Evolutionary conservation across 2,888 invertebrate species (phyloP), one percentile per base, ranked within the genome.

Genomic region (Xylota segnis): DNA sequence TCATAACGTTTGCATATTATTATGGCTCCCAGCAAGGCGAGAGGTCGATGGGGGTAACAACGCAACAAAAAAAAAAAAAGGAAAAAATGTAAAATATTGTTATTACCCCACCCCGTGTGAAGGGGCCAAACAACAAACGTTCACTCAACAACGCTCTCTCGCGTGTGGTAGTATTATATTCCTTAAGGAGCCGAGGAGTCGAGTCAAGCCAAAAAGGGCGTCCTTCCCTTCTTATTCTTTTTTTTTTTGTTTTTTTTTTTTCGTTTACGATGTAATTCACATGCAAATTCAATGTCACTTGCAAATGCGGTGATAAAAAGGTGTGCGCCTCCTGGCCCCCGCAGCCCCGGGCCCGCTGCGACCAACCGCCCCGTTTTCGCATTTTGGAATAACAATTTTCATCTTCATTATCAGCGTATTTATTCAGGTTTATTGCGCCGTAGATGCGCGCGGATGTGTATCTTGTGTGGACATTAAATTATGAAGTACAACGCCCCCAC

Each of bases 251-350:
- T n/a, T n/a, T n/a, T n/a, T n/a, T n/a, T n/a, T n/a, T n/a, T 65
- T 50, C 68, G 59, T 68, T 74, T 72, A 75, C 65, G 63, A 68
- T 58, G 72, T 68, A 82, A 86, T 82, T 86, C 82, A 72, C 72
- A 86, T 86, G 86, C 86, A 86, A 86, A 86, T 86, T 86, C 68
- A 82, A 86, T 86, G 86, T 86, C 86, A 86, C 72, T 86, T 82
- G 58, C 82, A 76, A 76, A 82, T 66, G 45, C 54, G 52, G 54
- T 61, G 66, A 68, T 84, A 75, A 79, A 83, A 84, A 75, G 74
- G 70, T 84, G 45, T 59, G 63, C 34, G 56, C 40, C 58, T 29
- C 45, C 52, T 6, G 18, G 10, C 40, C 23, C n/a, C 9, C 0
- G 12, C n/a, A n/a, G n/a, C n/a, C 52, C 32, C 4, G 14, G 43